Conservation (phyloP, 2,797 vertebrate species). For the Trematomus bernacchii region DNA sequence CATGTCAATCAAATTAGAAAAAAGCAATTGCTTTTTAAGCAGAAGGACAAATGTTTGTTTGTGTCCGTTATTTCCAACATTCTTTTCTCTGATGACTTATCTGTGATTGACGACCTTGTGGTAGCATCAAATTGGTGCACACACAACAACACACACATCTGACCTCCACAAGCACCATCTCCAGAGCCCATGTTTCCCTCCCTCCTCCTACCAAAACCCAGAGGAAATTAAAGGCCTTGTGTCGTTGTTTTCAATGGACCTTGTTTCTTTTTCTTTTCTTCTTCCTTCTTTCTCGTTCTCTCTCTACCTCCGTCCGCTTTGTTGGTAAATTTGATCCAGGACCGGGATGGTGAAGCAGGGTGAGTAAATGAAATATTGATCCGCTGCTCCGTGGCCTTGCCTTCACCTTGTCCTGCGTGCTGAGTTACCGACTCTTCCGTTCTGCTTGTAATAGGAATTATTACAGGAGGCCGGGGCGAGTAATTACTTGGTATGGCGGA, state of each 20-base stretch:
- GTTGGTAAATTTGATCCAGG: slow-evolving; percentile 97
- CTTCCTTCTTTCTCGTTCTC: neutral
- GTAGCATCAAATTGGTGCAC: slow-evolving; percentile 41
- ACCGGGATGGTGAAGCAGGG: slow-evolving; percentile 91
- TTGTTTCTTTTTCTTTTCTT: slow-evolving; percentile 90
- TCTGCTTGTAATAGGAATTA: slow-evolving; percentile 99
- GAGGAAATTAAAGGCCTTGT: slow-evolving; percentile 93
- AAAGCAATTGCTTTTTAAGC: slow-evolving; percentile 11
- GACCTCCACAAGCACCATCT: slow-evolving; percentile 64
- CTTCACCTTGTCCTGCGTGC: slow-evolving; percentile 98
- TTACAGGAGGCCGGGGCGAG: slow-evolving; percentile 97
- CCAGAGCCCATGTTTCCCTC: slow-evolving; percentile 32
- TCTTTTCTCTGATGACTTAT: slow-evolving; percentile 30
- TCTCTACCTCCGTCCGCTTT: slow-evolving; percentile 66
- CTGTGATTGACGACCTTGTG: slow-evolving; percentile 64
- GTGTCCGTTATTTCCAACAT: neutral
- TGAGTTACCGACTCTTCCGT: slow-evolving; percentile 99
- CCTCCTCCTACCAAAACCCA: slow-evolving; percentile 85
- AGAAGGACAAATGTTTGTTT: slow-evolving; percentile 42
- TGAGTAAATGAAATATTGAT: slow-evolving; percentile 99
- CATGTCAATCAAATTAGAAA: slow-evolving; percentile 19
- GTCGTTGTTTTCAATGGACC: slow-evolving; percentile 92
- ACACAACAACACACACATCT: slow-evolving; percentile 21
- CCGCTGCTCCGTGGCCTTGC: slow-evolving; percentile 96
- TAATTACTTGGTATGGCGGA: slow-evolving; percentile 97